Base-by-base conservation (phyloP, 2,113 vertebrate genomes). In the Ctenodactylus gundi region DNA sequence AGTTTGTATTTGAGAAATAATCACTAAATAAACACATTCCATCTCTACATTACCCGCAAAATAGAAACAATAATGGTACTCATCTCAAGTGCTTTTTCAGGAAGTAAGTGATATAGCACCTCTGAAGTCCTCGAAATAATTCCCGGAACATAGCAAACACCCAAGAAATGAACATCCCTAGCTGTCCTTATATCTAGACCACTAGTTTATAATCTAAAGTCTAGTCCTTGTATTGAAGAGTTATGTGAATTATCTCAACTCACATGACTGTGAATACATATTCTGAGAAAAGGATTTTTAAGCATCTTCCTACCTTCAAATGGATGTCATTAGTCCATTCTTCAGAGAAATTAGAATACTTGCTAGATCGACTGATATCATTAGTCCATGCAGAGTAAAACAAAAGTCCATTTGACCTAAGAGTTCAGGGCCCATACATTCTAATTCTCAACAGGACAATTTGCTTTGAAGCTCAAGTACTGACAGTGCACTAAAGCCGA, bases 31-130 rank as follows among this genome's bases (percentile, higher is more conserved):
- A 94, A 49, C 49, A 77, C 53, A 3, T 60, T 51, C 25, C 72
- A 85, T 88, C 88, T 88, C 60, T 72, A 44, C 23, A 91, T 83
- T 82, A 57, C 90, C 72, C 25, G 12, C 62, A 93, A 88, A 93
- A 53, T 10, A 34, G 13, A 93, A 9, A 67, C 39, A 49, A 85
- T n/a, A 65, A 68, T 23, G 11, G 27, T 80, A 53, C 7, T 11
- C 76, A 27, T 39, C 65, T 84, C 36, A 87, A 65, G 27, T 17
- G 12, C 41, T 21, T 10, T 58, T 57, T 3, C 0, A 55, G 25
- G 3, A 57, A 41, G 75, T 88, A 91, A 78, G 58, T 82, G 11
- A 46, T n/a, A 6, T 10, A 64, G 4, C 10, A 64, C 6, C 0
- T 14, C 11, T 7, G 7, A 89, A 67, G 41, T 90, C 44, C 36